Percentiles rank a stretch among this genome's conserved stretches.
phyloP scores from a whole-genome alignment of 1,140 invertebrate genomes.

The Muscidifurax raptorellus region DNA sequence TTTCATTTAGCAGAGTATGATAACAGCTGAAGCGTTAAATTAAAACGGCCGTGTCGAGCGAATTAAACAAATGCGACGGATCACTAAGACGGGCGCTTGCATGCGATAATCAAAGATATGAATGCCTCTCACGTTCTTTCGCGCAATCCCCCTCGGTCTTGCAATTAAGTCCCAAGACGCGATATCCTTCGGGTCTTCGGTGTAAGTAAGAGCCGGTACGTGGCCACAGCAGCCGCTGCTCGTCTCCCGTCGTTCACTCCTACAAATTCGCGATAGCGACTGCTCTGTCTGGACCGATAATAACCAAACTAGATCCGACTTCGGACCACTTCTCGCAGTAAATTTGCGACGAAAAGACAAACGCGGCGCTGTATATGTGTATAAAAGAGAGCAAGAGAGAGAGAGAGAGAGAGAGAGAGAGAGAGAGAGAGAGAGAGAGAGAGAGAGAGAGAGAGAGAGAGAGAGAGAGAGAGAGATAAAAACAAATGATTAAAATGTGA shows the following conservation, averaged over 20 bases:
- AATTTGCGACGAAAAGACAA: neutral
- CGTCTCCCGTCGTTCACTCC: neutral
- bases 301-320: neutral
- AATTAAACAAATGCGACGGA: neutral
- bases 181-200: conserved; percentile 33
- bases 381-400: neutral
- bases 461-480: no score
- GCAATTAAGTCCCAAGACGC: conserved; percentile 50
- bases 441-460: no score
- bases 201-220: conserved; percentile 31
- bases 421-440: no score
- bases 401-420: no score
- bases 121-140: conserved; percentile 48
- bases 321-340: neutral
- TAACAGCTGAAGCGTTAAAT: neutral
- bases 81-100: no score
- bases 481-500: neutral
- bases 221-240: neutral
- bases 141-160: conserved; percentile 12
- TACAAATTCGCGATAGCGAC: neutral
- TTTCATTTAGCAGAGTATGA: no score
- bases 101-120: no score
- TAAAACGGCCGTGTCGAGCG: neutral
- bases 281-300: neutral
- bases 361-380: neutral